Evolutionary conservation across 2,888 invertebrate species (phyloP).

Genomic region (Biston stratarius): DNA sequence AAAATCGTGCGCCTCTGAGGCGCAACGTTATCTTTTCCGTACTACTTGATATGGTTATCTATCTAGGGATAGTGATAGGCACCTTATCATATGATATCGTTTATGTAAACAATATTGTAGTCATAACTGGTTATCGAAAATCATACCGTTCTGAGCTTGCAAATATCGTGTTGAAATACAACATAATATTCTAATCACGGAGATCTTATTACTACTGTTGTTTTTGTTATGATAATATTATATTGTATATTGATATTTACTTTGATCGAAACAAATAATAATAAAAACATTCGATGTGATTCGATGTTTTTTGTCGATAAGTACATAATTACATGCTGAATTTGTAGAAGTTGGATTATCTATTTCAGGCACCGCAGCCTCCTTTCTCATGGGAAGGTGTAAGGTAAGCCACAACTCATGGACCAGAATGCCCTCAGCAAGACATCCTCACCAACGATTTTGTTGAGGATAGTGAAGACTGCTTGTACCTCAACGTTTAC

Average conservation of each 20-base stretch:
- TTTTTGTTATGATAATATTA: neutral
- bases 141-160: neutral
- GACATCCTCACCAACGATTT: constrained; percentile 53
- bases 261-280: too few species aligned
- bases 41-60: too few species aligned
- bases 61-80: too few species aligned
- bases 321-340: too few species aligned
- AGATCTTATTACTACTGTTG: neutral
- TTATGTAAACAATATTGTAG: neutral
- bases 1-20: too few species aligned
- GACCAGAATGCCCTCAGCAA: constrained; percentile 59
- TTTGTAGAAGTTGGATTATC: neutral
- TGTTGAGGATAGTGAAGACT: constrained; percentile 59
- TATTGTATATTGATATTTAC: neutral
- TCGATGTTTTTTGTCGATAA: too few species aligned
- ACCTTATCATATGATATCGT: too few species aligned
- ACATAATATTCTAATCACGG: neutral
- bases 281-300: too few species aligned
- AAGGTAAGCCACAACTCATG: constrained; percentile 61
- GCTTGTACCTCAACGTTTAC: constrained; percentile 67
- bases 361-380: constrained; percentile 63
- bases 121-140: neutral
- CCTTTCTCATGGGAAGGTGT: constrained; percentile 66
- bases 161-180: neutral
- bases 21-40: too few species aligned